Percentiles rank a stretch among this genome's conserved stretches.
phyloP scores from a whole-genome alignment of 2,113 vertebrate species.

The Tachysurus fulvidraco region DNA sequence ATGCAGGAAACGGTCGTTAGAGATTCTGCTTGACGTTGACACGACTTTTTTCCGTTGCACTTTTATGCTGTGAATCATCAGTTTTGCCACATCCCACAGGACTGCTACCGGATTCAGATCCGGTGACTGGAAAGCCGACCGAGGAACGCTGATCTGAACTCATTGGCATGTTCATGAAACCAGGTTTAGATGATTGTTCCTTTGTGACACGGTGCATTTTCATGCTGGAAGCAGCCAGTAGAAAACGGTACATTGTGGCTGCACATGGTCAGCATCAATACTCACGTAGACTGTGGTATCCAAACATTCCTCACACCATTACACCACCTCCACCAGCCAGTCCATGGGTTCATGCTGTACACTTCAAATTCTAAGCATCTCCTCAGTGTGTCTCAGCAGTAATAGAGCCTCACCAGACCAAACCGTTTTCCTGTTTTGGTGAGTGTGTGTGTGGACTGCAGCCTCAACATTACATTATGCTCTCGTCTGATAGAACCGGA shows the following conservation, averaged over 20 bases:
- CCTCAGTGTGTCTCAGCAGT: not conserved
- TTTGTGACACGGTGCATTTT: not conserved
- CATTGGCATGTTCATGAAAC: not conserved
- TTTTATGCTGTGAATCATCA: not conserved
- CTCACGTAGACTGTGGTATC: not conserved
- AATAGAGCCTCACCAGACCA: not conserved
- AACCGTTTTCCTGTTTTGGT: too few species aligned
- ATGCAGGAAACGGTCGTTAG: too few species aligned
- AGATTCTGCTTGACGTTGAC: too few species aligned
- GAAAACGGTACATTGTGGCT: not conserved
- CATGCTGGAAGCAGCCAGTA: not conserved
- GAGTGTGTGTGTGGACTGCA: too few species aligned
- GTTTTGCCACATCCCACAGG: not conserved
- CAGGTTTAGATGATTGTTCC: too few species aligned
- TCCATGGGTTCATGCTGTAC: not conserved
- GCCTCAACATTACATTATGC: too few species aligned
- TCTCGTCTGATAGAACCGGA: not conserved
- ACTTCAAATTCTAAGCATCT: not conserved
- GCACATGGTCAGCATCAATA: not conserved
- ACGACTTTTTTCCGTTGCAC: not conserved
- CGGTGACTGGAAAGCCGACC: not conserved
- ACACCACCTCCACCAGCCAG: constrained; percentile 1
- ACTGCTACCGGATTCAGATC: not conserved
- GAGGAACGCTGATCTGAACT: not conserved
- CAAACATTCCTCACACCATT: not conserved